Base-by-base conservation (phyloP, 2,888 invertebrate genomes). In the Pammene fasciana region DNA sequence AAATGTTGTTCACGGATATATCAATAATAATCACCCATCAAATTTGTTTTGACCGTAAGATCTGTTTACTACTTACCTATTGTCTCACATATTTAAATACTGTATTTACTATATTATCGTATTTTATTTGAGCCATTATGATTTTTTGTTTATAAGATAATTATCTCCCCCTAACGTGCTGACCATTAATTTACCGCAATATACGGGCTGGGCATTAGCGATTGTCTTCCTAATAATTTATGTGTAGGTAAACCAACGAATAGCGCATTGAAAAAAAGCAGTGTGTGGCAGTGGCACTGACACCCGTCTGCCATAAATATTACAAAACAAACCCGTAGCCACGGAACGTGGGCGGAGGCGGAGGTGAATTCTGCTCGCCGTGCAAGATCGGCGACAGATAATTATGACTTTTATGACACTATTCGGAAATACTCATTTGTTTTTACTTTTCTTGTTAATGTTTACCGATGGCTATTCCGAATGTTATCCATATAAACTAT, bases 121-220 rank as follows among this genome's bases (percentile, higher is more conserved):
- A 50, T 18, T 18, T 6, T 50, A 50, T 18, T 14, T 11, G n/a
- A 13, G 9, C n/a, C 43, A 14, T 54, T 54, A 64, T 41, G 41
- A 16, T 66, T 52, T 59, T 57, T 59, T 52, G 26, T 56, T 52
- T 43, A 10, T 43, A 41, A 73, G 73, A 78, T 78, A 77, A 80
- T 80, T 76, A 78, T 77, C 48, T 68, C 46, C 14, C 45, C 62
- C 56, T 56, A 38, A 48, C 45, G 38, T 43, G 8, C 34, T 54
- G 56, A n/a, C 57, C 48, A 50, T 43, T 57, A 62, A 57, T 68
- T 68, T 56, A 62, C 41, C 45, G 43, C 18, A 52, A 60, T 43
- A 66, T 50, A 66, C 38, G 50, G 57, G 65, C 65, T 57, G 57
- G 65, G 48, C 65, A 66, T 66, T 52, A 38, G 43, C 65, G 46